Base-by-base conservation (phyloP, 2,797 vertebrate species). In the Cynopterus sphinx region DNA sequence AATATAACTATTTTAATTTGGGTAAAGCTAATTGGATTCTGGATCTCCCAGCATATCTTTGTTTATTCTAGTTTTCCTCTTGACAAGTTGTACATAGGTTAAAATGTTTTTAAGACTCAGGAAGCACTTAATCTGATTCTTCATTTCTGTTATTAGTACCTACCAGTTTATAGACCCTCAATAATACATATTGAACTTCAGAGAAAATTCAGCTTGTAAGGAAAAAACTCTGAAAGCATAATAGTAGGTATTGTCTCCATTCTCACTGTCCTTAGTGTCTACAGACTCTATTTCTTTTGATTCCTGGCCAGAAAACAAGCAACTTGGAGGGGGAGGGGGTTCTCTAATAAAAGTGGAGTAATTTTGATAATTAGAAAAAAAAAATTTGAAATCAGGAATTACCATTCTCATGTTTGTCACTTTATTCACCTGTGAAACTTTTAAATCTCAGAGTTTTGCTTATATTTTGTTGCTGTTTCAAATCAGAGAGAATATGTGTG, bases 21-120 rank as follows among this genome's bases (percentile, higher is more conserved):
- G 10, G 22, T 74, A 84, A 92, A 95, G 57, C 24, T 87, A 87
- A 94, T 87, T 95, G n/a, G 68, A 83, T 4, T 67, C 82, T 94
- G 7, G 22, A 57, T 94, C 19, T 94, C 59, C 41, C 24, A 68
- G 22, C 53, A 5, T 77, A 55, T 81, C 39, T 86, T 65, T 94
- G 12, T 85, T 81, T 84, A 87, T 83, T 82, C 26, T 75, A 51
- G 57, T 90, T 93, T 85, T 94, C 26, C 17, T 86, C 61, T 73
- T 89, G 41, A 68, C 33, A 94, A 65, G 36, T 94, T 88, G 3
- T 15, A 75, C 26, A 22, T 65, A 75, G 26, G 53, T 89, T 63
- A 85, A 71, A 85, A 15, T 0, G 11, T 70, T 51, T 59, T 53
- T 75, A 67, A 79, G 19, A 61, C 36, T 46, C 78, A 39, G 28